Percentiles rank a stretch among this genome's conserved stretches.
These are phyloP conservation scores for Naja naja DNA, from an alignment of 2,113 vertebrate genomes.

Conservation along the genomic window DNA sequence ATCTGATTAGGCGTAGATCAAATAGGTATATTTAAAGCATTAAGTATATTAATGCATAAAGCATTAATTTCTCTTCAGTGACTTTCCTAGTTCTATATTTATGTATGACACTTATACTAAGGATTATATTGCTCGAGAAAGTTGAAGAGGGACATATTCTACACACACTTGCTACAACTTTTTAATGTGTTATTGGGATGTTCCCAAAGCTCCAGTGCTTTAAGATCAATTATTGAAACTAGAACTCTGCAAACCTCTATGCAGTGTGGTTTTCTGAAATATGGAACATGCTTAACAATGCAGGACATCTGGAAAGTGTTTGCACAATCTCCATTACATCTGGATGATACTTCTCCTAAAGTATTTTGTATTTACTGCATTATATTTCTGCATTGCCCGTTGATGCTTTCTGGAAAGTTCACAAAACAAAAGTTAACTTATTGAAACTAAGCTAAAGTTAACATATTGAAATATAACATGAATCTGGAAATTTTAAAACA, in stretches of 20 bases:
- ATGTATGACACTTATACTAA: neutral
- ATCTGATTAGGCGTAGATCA: neutral
- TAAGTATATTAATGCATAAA: neutral
- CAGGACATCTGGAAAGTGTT: slow-evolving; percentile 24
- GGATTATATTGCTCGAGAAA: neutral
- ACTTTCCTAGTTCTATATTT: neutral
- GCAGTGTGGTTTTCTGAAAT: slow-evolving; percentile 13
- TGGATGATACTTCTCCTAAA: slow-evolving; percentile 38
- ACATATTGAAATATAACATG: neutral
- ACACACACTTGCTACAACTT: slow-evolving; percentile 8
- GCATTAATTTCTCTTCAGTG: neutral
- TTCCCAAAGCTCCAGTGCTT: slow-evolving; percentile 17
- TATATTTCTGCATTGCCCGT: neutral
- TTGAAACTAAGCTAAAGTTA: neutral
- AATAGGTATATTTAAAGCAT: neutral
- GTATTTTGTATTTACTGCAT: neutral
- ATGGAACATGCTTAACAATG: slow-evolving; percentile 19
- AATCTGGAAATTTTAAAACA: neutral
- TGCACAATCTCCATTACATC: slow-evolving; percentile 1
- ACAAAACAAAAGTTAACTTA: neutral
- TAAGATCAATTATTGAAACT: slow-evolving; percentile 23
- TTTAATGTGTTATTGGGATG: slow-evolving; percentile 30
- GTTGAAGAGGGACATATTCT: neutral
- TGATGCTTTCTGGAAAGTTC: neutral
- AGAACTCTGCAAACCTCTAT: neutral